Evolutionary conservation across 2,797 vertebrate genomes (phyloP).

Genomic region (Simalia tracyae): DNA sequence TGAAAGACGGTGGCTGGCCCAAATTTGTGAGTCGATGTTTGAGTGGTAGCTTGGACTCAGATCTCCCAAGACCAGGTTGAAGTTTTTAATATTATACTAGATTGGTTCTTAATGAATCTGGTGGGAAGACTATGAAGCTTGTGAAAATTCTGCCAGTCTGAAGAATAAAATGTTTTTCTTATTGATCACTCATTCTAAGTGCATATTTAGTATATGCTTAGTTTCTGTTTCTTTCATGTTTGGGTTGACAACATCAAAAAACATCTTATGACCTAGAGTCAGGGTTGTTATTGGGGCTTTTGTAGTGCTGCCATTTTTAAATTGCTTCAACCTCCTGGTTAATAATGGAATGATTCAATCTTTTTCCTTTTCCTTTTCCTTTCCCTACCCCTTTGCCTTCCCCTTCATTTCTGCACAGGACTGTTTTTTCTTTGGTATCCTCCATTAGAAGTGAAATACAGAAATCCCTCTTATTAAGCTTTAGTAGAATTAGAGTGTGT

Average conservation of each 20-base stretch:
- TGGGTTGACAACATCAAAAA: not conserved
- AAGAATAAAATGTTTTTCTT: not conserved
- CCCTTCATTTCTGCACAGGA: too few relatives aligned
- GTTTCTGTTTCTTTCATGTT: not conserved
- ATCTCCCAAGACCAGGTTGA: not conserved
- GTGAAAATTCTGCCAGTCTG: not conserved
- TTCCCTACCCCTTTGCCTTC: too few relatives aligned
- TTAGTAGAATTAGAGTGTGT: not conserved
- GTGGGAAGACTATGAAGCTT: not conserved
- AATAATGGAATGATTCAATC: not conserved
- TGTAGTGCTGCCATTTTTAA: not conserved
- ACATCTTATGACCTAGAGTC: not conserved
- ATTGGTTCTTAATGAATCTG: slow-evolving; percentile 10
- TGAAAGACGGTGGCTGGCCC: too few relatives aligned
- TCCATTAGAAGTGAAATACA: not conserved
- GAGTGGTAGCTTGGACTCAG: not conserved
- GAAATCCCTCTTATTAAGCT: not conserved
- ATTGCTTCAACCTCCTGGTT: slow-evolving; percentile 28
- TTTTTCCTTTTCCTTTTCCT: too few relatives aligned
- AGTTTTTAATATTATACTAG: not conserved
- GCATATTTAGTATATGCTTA: not conserved
- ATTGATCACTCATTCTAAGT: not conserved
- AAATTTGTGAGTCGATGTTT: too few relatives aligned
- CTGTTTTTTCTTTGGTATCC: not conserved
- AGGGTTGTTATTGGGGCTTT: not conserved